Base-by-base conservation (phyloP, 2,113 vertebrate genomes). In the Pedetes capensis region DNA sequence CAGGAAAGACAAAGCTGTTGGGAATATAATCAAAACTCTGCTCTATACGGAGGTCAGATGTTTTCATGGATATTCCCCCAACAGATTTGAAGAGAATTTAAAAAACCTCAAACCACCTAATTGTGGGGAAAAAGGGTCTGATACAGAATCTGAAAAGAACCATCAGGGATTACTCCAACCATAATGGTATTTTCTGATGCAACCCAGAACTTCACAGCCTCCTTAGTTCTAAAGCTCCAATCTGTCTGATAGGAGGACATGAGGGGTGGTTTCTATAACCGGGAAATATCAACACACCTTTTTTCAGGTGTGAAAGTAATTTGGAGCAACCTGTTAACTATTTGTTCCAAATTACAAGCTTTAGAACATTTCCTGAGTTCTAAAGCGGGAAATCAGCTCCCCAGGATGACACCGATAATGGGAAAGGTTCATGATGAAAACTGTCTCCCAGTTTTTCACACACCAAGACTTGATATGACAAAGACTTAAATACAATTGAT, bases 401-500 rank as follows among this genome's bases (percentile, higher is more conserved):
- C 55, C 17, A 7, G 1, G 3, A 32, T 29, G 78, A 76, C 14
- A 37, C 0, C 1, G 25, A 72, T 61, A 68, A 66, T 34, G 42
- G 25, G 37, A 81, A 47, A 74, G 63, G 16, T 71, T 81, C 71
- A 18, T 6, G 8, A 42, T 14, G 27, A 64, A 59, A 44, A n/a
- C 23, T 47, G 59, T 64, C 69, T 88, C 78, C 42, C 64, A 29
- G 27, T 14, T 25, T 88, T 61, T n/a, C 37, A 47, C 93, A 39
- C 42, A 66, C 55, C 8, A 20, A 76, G 71, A n/a, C 81, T 59
- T 72, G 53, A 11, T 51, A 22, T 1, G 93, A 96, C 0, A 87
- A n/a, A 82, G 95, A 94, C 96, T 97, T 96, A 94, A 96, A 97
- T 93, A 86, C 93, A 97, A 94, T 25, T 75, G 69, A 88, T 96